phyloP scores from a whole-genome alignment of 2,888 invertebrate genomes.

The Acronicta alni region DNA sequence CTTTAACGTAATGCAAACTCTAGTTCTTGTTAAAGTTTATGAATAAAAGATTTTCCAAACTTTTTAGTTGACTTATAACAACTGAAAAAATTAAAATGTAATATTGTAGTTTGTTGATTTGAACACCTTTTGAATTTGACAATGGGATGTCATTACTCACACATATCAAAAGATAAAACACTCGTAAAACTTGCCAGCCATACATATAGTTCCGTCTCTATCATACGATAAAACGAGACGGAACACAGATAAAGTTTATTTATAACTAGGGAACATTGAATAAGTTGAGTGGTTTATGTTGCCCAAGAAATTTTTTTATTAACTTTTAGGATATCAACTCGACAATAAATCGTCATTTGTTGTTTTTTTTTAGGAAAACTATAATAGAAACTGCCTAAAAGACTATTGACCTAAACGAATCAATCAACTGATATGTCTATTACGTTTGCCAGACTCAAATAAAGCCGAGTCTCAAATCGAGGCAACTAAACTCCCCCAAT shows the following conservation, averaged over 20 bases:
- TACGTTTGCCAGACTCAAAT: not conserved
- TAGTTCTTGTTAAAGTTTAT: constrained; percentile 1
- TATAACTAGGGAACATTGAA: not conserved
- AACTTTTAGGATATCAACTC: not conserved
- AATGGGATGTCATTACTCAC: not conserved
- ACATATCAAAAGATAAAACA: not conserved
- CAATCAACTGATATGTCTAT: not conserved
- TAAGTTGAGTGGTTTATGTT: not conserved
- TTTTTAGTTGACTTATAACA: not conserved
- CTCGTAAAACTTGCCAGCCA: not conserved
- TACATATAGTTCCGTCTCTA: not conserved
- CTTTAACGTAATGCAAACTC: not conserved
- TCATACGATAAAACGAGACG: not conserved
- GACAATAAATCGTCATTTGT: not conserved
- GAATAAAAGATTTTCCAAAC: not conserved
- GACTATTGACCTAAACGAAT: not conserved
- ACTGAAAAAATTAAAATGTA: not conserved
- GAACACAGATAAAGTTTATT: not conserved
- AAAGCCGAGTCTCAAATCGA: not conserved
- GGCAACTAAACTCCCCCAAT: not conserved
- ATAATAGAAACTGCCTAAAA: not conserved
- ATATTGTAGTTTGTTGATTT: not conserved
- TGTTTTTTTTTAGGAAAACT: not conserved
- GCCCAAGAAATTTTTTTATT: no score
- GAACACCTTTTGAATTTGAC: not conserved